Base-by-base conservation (phyloP, 2,797 vertebrate genomes). In the Pangasius mekongensis region DNA sequence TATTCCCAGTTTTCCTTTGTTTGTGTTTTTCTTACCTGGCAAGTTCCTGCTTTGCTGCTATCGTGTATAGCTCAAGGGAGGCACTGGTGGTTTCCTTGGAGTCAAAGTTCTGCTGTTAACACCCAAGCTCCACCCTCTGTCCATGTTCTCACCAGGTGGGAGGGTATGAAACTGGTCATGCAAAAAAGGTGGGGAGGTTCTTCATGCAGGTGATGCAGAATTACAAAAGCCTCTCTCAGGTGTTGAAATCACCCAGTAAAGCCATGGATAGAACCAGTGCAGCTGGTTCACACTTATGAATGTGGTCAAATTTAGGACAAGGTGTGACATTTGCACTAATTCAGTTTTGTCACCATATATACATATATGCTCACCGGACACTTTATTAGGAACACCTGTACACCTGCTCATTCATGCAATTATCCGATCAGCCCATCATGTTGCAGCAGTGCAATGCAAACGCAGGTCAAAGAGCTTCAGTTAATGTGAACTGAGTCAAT, bases 81-180 rank as follows among this genome's bases (percentile, higher is more conserved):
- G 93, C 91, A 94, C 67, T 92, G 92, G 90, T 91, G 88, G 95
- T 95, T 95, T 93, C 95, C 94, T 92, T 94, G 94, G 91, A 92
- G 84, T 87, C 86, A 88, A 90, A 87, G 91, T 86, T 85, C 73
- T 36, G 8, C 60, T 30, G 88, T 71, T 64, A 80, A 89, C 80
- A 66, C 24, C 83, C 30, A 82, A 54, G 86, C 86, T 84, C 86
- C 87, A 85, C 90, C 90, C 83, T 82, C 85, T 60, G 71, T 1
- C 90, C 77, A 83, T 83, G 92, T 90, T 93, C 92, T 91, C 30
- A 8, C 1, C 56, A 8, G 49, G 58, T 77, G 84, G 91, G 91
- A 67, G 81, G 88, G 49, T 92, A 86, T 90, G 90, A 93, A 90
- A 91, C 92, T 92, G 88, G 69, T 91, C 85, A 91, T 92, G 92